Evolutionary conservation across 2,113 vertebrate genomes (phyloP), one percentile per base, ranked within the genome.

Genomic region (Tenebrosternarchus preto): DNA sequence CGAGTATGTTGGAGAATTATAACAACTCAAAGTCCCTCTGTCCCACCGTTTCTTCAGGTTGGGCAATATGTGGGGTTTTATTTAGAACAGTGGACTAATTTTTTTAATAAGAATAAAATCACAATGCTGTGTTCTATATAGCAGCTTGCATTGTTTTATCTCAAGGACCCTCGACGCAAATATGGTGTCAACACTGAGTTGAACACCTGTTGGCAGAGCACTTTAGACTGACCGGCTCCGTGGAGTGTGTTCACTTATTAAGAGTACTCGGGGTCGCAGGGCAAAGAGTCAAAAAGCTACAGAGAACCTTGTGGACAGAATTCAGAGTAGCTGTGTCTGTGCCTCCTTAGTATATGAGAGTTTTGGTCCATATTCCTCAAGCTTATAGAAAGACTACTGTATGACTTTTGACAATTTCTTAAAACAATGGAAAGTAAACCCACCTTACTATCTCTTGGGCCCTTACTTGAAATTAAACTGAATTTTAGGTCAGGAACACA

Each of bases 221-320:
- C 53, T 70, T 78, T 73, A 53, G 57, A 16, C 24, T 63, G 16
- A 55, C 39, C 1, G 68, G 77, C 77, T 64, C 69, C 69, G 55
- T 33, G 20, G 59, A 36, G 69, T 80, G 68, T 50, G 36, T 64
- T 70, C 63, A 72, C 63, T 63, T 27, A 24, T 57, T 20, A 53
- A 55, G 16, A 55, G 43, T 15, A 39, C 61, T 64, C 19, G 39
- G 68, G 77, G 77, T 80, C 59, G 64, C 60, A 80, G 77, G 69
- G 39, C 43, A 73, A 2, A 55, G 56, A 63, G 36, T 8, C 60
- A 25, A 73, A 25, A 73, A 55, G 69, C n/a, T 61, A 69, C 22
- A 27, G 22, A 57, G 24, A 55, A 78, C 57, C 11, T n/a, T 43
- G 67, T 69, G 67, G 19, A 46, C 53, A 59, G 66, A 17, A 59